Conservation (phyloP, 2,888 invertebrate genomes). For the Ectemnius lituratus region DNA sequence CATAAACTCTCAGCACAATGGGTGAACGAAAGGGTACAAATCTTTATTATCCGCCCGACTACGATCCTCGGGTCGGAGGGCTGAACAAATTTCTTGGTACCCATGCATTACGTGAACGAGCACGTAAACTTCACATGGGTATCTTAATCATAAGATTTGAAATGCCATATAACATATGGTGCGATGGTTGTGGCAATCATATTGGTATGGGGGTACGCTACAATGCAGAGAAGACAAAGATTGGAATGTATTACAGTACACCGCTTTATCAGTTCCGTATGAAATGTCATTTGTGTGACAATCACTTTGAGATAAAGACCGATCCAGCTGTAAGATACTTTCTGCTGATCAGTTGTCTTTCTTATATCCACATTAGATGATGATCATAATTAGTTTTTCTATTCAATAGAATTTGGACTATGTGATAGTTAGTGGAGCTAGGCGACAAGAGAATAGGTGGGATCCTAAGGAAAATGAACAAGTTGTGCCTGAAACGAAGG, state of each 20-base stretch:
- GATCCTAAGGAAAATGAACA: slow-evolving; percentile 98
- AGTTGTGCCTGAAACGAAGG: slow-evolving; percentile 94
- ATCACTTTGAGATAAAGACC: slow-evolving; percentile 98
- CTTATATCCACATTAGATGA: not conserved
- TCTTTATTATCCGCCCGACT: slow-evolving; percentile 99
- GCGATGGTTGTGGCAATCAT: slow-evolving; percentile 98
- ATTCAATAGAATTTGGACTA: slow-evolving; percentile 94
- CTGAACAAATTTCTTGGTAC: slow-evolving; percentile 96
- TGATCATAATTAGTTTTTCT: slow-evolving; percentile 18
- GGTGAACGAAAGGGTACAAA: slow-evolving; percentile 99
- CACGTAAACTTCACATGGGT: slow-evolving; percentile 95
- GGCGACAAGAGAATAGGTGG: slow-evolving; percentile 98
- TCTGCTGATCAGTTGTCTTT: not conserved
- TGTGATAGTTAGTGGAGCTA: slow-evolving; percentile 95
- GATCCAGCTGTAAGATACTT: slow-evolving; percentile 90
- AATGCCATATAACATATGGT: slow-evolving; percentile 99
- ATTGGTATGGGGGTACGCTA: slow-evolving; percentile 99
- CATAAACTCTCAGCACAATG: slow-evolving; percentile 80
- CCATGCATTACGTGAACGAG: slow-evolving; percentile 97
- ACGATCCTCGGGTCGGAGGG: slow-evolving; percentile 96
- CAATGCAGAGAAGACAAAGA: slow-evolving; percentile 94
- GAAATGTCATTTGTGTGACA: slow-evolving; percentile 99
- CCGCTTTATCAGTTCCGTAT: slow-evolving; percentile 98
- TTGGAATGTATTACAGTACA: slow-evolving; percentile 99
- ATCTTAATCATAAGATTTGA: slow-evolving; percentile 98